Evolutionary conservation across 2,888 invertebrate species (phyloP).

Genomic region (Hydriomena furcata): DNA sequence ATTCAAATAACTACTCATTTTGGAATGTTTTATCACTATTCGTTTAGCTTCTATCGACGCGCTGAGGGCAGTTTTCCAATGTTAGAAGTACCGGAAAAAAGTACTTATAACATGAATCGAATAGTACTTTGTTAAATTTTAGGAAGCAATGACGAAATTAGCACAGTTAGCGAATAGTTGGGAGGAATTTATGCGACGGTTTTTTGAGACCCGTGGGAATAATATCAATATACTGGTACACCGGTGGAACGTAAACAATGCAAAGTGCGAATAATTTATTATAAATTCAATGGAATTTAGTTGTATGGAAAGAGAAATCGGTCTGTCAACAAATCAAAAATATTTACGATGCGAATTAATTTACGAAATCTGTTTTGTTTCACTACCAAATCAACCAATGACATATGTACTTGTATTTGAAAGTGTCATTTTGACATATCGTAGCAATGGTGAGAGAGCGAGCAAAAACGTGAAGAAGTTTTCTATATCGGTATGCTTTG

Average conservation of each 20-base stretch:
- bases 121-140: not conserved
- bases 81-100: not conserved
- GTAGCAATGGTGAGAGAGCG: too few relatives aligned
- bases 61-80: not conserved
- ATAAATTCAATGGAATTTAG: constrained; percentile 1
- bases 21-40: not conserved
- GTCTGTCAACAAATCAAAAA: constrained; percentile 5
- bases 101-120: not conserved
- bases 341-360: constrained; percentile 3
- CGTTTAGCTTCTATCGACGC: not conserved
- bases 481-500: too few relatives aligned
- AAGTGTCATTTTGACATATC: too few relatives aligned
- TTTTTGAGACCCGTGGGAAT: too few relatives aligned
- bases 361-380: too few relatives aligned
- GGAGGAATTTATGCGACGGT: too few relatives aligned
- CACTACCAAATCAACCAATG: too few relatives aligned
- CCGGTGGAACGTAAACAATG: not conserved
- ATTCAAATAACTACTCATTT: constrained; percentile 42
- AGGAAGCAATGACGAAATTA: constrained; percentile 4
- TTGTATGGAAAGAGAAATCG: constrained; percentile 9
- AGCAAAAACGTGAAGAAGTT: too few relatives aligned
- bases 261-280: not conserved
- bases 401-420: too few relatives aligned
- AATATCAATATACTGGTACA: not conserved
- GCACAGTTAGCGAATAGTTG: too few relatives aligned